A percentile compares a stretch with the other conserved stretches of the same genome.
These are phyloP conservation scores for Drosophila glabriapex DNA, from an alignment of 2,888 invertebrate species.

Conservation along the genomic window DNA sequence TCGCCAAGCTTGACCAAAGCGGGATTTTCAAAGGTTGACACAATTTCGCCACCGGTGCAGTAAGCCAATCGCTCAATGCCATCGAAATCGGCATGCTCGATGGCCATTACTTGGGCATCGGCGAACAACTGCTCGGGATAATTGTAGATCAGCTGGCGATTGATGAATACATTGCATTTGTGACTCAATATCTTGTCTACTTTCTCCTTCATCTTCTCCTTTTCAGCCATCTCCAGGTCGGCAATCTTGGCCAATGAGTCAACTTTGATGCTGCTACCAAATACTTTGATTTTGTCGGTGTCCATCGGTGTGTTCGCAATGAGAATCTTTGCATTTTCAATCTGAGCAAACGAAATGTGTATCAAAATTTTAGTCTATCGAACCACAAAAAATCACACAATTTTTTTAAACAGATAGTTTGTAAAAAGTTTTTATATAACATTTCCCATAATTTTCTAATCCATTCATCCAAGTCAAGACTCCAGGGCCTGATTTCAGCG, in stretches of 20 bases:
- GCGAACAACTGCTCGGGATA: conserved; percentile 99
- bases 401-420: background rate
- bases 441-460: background rate
- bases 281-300: conserved; percentile 99
- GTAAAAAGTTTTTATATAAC: background rate
- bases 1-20: conserved; percentile 95
- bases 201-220: conserved; percentile 99
- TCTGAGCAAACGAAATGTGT: conserved; percentile 53
- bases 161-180: conserved; percentile 98
- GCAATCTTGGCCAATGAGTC: conserved; percentile 98
- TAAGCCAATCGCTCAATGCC: conserved; percentile 98
- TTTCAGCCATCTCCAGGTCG: conserved; percentile 98
- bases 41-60: conserved; percentile 99
- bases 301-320: conserved; percentile 99
- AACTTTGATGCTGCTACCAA: conserved; percentile 97
- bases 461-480: background rate
- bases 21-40: conserved; percentile 98
- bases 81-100: conserved; percentile 99
- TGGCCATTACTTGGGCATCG: conserved; percentile 99
- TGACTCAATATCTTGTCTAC: conserved; percentile 97
- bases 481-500: conserved; percentile 15
- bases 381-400: background rate
- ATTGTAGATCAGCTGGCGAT: conserved; percentile 99
- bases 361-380: background rate
- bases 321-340: conserved; percentile 98